Evolutionary conservation across 2,888 invertebrate species (phyloP), one percentile per base, ranked within the genome.

Genomic region (Lumbricus terrestris): DNA sequence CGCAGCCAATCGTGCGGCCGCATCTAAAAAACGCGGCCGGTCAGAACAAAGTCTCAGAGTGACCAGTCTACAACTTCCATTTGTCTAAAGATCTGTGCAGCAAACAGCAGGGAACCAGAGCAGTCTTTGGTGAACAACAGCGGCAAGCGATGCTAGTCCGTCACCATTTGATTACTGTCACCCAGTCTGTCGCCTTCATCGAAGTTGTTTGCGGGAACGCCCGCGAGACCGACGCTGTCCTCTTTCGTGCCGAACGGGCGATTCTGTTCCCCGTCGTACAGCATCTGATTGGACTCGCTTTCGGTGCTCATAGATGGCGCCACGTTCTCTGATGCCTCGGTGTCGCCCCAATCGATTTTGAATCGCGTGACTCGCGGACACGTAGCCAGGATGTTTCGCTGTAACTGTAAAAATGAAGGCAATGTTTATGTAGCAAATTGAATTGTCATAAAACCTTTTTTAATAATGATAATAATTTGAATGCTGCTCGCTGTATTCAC

Each of bases 301-400:
- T 91, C 91, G 29, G 91, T 90, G 88, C 90, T 90, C 89, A 35
- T 40, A 18, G 89, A 34, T 20, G 91, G 92, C 1, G 91, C 91
- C 85, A 92, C 88, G 83, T 92, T 91, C 38, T 90, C 91, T 33
- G 82, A 82, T 37, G 89, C 91, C 34, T 90, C 91, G 13, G 35
- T 89, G 35, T 95, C 95, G 91, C 95, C 98, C 99, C 99, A 99
- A 94, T 99, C 98, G 89, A 99, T 99, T 95, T 98, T 98, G 95
- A 99, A 99, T 92, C 97, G 96, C 6, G 99, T 99, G 6, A 99
- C 99, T 93, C 99, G 96, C 0, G 99, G 99, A 95, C 98, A 97
- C 3, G 97, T 97, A 0, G 97, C 98, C 69, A 97, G 95, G 91
- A 97, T 97, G 95, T 97, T 97, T 92, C 97, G 96, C 88, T 96